phyloP scores from a whole-genome alignment of 2,888 invertebrate genomes.

The Malacosoma neustria region DNA sequence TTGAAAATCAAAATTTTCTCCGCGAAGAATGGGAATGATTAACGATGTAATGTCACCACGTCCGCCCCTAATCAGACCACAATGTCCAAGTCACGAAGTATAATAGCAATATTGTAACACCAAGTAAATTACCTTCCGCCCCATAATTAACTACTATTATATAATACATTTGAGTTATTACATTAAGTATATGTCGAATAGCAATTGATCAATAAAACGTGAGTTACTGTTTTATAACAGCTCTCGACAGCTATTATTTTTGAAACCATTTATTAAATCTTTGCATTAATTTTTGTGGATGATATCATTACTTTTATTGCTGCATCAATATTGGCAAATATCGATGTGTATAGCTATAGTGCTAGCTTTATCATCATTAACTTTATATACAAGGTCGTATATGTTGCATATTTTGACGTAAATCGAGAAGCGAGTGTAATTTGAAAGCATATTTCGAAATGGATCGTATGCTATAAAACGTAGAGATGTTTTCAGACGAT shows the following conservation, averaged over 20 bases:
- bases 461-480: conserved; percentile 4
- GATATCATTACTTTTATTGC: background rate
- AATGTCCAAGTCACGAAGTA: conserved; percentile 62
- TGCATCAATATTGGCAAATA: background rate
- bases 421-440: background rate
- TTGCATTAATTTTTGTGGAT: background rate
- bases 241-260: background rate
- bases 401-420: background rate
- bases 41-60: conserved; percentile 59
- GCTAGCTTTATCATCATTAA: background rate
- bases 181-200: background rate
- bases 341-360: background rate
- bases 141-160: conserved; percentile 51
- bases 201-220: conserved; percentile 16
- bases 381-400: background rate
- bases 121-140: conserved; percentile 56
- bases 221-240: background rate
- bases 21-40: conserved; percentile 55
- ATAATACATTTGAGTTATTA: conserved; percentile 24
- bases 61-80: conserved; percentile 48
- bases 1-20: conserved; percentile 68
- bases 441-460: conserved; percentile 4
- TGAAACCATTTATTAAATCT: background rate
- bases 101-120: conserved; percentile 64
- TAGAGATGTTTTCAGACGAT: conserved; percentile 12